Base-by-base conservation (phyloP, 2,888 invertebrate species). In the Brachyopa scutellaris region DNA sequence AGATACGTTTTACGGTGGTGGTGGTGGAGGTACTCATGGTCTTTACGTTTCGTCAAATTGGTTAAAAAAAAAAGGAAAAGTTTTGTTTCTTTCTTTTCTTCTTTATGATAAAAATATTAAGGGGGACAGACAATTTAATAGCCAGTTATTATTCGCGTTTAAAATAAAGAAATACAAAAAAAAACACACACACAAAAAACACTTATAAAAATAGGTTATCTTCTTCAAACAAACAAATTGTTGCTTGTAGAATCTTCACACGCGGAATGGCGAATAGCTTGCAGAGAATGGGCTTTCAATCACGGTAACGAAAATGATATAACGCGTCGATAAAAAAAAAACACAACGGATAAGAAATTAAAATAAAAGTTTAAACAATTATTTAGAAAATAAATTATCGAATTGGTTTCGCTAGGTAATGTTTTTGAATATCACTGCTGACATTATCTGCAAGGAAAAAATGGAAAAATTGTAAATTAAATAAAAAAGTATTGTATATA, bases 381-480 rank as follows among this genome's bases (percentile, higher is more conserved):
- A 9, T 59, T 70, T 69, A 69, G 51, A 80, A 80, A 80, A 80
- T 74, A 76, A 59, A 76, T n/a, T 55, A 45, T 23, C 9, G 19
- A 33, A 8, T n/a, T 23, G 49, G 13, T 42, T 57, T 64, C 64
- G 42, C 69, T 64, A 29, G 11, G 15, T 31, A 38, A 69, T 40
- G 59, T 47, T 70, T 61, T 61, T 26, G n/a, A 47, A 47, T 40
- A 33, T 38, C 8, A 31, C 31, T 7, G 36, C 1, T 70, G 80
- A 80, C 80, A 53, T 74, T 45, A 70, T 76, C 80, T 80, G 80
- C 62, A 80, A 80, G 38, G 62, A 62, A 23, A 69, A 59, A 40
- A 49, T 11, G 2, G 36, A 47, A 23, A 7, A 13, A 8, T n/a
- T n/a, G n/a, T n/a, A n/a, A n/a, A n/a, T n/a, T 19, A 29, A 36